A percentile compares a stretch with the other conserved stretches of the same genome.
Evolutionary conservation across 2,113 vertebrate genomes (phyloP).

Genomic region (Gallinago paraguaiae): DNA sequence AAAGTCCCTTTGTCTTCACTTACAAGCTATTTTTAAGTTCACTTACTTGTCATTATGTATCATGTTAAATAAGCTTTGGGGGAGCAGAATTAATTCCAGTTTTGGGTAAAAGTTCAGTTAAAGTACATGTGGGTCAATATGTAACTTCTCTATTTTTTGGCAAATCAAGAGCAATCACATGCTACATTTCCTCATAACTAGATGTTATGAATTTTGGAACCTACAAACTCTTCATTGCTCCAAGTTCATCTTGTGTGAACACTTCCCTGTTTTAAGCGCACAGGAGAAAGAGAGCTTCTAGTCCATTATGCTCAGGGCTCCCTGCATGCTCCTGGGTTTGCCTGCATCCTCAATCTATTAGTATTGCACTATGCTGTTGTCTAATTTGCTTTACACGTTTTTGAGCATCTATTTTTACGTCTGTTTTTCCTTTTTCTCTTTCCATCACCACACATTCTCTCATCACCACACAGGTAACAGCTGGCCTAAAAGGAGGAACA

Average conservation of each 20-base stretch:
- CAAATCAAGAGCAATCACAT: not conserved
- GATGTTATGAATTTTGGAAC: not conserved
- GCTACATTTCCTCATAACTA: not conserved
- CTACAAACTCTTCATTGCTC: not conserved
- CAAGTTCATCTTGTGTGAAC: not conserved
- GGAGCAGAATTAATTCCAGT: constrained; percentile 4
- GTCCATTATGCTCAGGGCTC: not conserved
- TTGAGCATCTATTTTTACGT: not conserved
- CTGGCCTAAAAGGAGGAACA: not conserved
- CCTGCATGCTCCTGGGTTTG: not conserved
- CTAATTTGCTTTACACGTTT: not conserved
- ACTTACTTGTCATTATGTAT: not conserved
- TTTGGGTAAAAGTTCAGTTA: not conserved
- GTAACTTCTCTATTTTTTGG: not conserved
- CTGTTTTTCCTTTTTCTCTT: not conserved
- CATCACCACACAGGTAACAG: not conserved
- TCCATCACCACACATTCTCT: not conserved
- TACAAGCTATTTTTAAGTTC: constrained; percentile 3
- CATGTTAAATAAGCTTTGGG: not conserved
- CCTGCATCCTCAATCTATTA: not conserved
- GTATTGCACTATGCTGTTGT: not conserved
- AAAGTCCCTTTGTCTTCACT: not conserved
- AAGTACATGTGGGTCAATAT: not conserved
- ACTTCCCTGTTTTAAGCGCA: not conserved
- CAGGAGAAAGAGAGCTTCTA: not conserved